phyloP scores from a whole-genome alignment of 2,113 vertebrate genomes.

The Indicator maculatus region DNA sequence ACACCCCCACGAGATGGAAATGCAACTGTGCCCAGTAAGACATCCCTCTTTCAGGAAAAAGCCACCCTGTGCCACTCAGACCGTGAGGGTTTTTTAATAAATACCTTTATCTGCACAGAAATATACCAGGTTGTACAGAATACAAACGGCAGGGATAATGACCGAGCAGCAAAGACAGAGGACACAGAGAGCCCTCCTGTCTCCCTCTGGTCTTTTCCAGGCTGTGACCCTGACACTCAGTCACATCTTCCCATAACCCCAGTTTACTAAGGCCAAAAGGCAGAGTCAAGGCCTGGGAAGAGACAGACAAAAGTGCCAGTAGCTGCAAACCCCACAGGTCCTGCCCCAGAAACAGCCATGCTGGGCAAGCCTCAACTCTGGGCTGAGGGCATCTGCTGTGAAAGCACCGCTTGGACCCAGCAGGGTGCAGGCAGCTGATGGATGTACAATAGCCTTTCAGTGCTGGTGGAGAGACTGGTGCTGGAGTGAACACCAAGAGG shows the following conservation, averaged over 20 bases:
- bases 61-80: neutral
- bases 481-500: neutral
- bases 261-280: neutral
- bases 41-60: neutral
- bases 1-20: neutral
- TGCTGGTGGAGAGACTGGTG: constrained; percentile 51
- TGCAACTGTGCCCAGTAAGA: neutral
- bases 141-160: constrained; percentile 60
- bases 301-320: neutral
- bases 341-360: neutral
- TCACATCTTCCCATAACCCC: neutral
- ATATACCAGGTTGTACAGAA: constrained; percentile 72
- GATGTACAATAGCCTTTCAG: neutral
- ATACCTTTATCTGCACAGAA: constrained; percentile 68
- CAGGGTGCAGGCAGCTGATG: neutral
- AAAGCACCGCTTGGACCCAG: neutral
- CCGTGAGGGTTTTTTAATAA: constrained; percentile 72
- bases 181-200: neutral
- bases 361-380: neutral
- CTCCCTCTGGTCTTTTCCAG: neutral
- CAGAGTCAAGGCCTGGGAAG: neutral
- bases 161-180: constrained; percentile 44
- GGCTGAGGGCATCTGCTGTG: neutral
- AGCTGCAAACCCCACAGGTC: neutral
- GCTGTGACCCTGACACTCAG: neutral